Conservation (phyloP, 2,888 invertebrate genomes). For the Drosophila greeni region DNA sequence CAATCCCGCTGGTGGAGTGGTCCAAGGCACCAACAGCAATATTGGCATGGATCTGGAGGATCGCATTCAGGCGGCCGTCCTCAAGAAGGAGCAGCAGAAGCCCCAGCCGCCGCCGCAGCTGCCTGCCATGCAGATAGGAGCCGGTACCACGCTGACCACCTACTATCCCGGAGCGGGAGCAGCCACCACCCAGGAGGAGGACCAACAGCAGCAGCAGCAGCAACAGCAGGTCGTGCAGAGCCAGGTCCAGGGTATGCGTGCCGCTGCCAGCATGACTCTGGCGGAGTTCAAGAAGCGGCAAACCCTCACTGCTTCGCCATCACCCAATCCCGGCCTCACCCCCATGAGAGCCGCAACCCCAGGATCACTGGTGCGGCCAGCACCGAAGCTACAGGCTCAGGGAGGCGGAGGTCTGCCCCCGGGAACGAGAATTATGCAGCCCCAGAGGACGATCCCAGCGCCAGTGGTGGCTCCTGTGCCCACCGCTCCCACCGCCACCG, state of each 20-base stretch:
- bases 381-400: slow-evolving; percentile 47
- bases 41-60: slow-evolving; percentile 76
- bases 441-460: slow-evolving; percentile 15
- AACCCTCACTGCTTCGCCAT: slow-evolving; percentile 47
- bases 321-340: slow-evolving; percentile 41
- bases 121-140: slow-evolving; percentile 41
- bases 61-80: slow-evolving; percentile 77
- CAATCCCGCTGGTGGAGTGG: slow-evolving; percentile 15
- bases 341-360: slow-evolving; percentile 41
- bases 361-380: slow-evolving; percentile 54
- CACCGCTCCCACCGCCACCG: slow-evolving; percentile 32
- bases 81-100: slow-evolving; percentile 76
- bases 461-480: slow-evolving; percentile 14
- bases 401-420: slow-evolving; percentile 14
- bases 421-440: slow-evolving; percentile 34
- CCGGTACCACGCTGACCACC: slow-evolving; percentile 72
- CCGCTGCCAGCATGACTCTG: slow-evolving; percentile 73
- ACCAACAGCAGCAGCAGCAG: slow-evolving; percentile 47
- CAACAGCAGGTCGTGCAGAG: slow-evolving; percentile 33
- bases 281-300: slow-evolving; percentile 76
- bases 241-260: slow-evolving; percentile 51
- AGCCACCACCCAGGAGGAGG: slow-evolving; percentile 65
- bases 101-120: slow-evolving; percentile 37
- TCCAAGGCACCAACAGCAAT: slow-evolving; percentile 8
- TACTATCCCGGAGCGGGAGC: slow-evolving; percentile 54